Base-by-base conservation (phyloP, 2,888 invertebrate genomes). In the Apodemia duryi region DNA sequence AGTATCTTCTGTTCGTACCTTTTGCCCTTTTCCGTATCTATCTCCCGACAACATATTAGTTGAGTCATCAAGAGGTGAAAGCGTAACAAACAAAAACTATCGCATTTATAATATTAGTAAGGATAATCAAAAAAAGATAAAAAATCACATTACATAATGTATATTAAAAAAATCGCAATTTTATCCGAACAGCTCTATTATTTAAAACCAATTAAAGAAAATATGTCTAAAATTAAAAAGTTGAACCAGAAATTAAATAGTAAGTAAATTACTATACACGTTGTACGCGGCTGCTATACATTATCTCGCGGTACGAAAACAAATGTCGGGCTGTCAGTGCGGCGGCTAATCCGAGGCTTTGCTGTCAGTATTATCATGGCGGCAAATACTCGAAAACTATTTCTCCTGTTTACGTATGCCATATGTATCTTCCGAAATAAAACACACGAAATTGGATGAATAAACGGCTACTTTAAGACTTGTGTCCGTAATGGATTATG, bases 271-370 rank as follows among this genome's bases (percentile, higher is more conserved):
- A 61, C 61, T 63, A 52, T n/a, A 43, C 61, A 65, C 49, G 63
- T 61, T 65, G 57, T 61, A 9, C 51, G 63, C 29, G 51, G 46
- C 43, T 54, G 52, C 32, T 63, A 54, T 66, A 69, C 66, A 71
- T 69, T 70, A 71, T 70, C 70, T 67, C 65, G 68, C 54, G 68
- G 70, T 66, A 69, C 66, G 68, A 72, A 72, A 77, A 76, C 76
- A 77, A 78, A 78, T 77, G 77, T 75, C 76, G 72, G 66, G 68
- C 73, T 77, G 78, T 78, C 78, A 77, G 70, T 72, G 71, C 70
- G 71, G 68, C 65, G 73, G 76, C 75, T 80, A 79, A 81, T 78
- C 80, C 80, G 67, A 63, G 67, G 75, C 76, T 73, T 75, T 71
- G 66, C 74, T 76, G 75, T 74, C 76, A 73, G 75, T 73, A 74